Evolutionary conservation across 92 coral and sea anemone species (phyloP).

Genomic region (Heteractis magnifica): DNA sequence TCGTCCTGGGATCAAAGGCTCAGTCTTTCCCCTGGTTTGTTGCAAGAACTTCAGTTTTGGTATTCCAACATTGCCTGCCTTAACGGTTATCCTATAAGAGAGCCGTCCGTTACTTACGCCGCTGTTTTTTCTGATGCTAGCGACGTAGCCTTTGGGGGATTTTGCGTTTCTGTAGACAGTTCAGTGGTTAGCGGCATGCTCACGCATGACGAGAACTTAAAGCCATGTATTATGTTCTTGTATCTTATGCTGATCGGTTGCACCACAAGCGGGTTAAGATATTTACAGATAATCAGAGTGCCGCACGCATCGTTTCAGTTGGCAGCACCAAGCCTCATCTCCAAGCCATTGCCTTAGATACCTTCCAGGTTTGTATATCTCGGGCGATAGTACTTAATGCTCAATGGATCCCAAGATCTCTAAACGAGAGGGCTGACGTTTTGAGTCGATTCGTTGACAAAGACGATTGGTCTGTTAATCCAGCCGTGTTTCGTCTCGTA

Average conservation of each 20-base stretch:
- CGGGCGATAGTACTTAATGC: constrained; percentile 37
- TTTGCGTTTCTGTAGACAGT: background rate
- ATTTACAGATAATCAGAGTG: constrained; percentile 43
- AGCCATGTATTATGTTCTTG: too few relatives aligned
- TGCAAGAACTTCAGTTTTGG: too few relatives aligned
- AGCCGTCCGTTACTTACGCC: background rate
- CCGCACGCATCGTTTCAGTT: constrained; percentile 55
- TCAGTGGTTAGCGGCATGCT: background rate
- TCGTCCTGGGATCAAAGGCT: too few relatives aligned
- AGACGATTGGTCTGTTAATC: constrained; percentile 65
- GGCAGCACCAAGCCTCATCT: constrained; percentile 61
- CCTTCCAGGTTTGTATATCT: constrained; percentile 48
- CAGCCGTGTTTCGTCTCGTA: constrained; percentile 38
- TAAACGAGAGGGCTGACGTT: constrained; percentile 49
- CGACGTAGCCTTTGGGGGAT: background rate
- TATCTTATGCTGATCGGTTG: constrained; percentile 9
- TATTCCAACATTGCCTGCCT: too few relatives aligned
- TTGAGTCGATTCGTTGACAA: constrained; percentile 54
- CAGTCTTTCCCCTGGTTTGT: too few relatives aligned
- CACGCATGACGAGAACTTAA: background rate
- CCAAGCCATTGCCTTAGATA: constrained; percentile 50
- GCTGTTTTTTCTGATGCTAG: background rate
- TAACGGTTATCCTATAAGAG: background rate
- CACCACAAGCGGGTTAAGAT: constrained; percentile 30
- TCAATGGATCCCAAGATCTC: constrained; percentile 65